Evolutionary conservation across 2,113 vertebrate genomes (phyloP).

Genomic region (Ariopsis seemanni): DNA sequence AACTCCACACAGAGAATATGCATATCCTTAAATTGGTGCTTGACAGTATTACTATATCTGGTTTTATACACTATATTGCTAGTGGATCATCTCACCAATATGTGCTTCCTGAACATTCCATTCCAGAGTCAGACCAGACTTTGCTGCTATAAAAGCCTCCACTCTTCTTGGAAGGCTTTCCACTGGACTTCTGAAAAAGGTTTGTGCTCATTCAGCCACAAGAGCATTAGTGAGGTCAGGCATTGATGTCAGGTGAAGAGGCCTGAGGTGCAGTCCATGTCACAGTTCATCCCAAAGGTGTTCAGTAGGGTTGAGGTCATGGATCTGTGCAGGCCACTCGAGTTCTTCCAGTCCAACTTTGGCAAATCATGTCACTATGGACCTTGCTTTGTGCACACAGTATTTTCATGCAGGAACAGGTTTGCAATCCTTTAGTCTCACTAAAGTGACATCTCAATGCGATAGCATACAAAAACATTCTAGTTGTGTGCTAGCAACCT

Average conservation of each 20-base stretch:
- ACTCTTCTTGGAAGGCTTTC: too few relatives aligned
- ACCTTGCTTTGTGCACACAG: background rate
- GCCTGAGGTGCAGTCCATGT: background rate
- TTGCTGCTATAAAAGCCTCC: too few relatives aligned
- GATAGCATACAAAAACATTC: background rate
- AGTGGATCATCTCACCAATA: too few relatives aligned
- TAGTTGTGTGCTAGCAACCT: too few relatives aligned
- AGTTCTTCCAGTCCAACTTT: background rate
- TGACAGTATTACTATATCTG: too few relatives aligned
- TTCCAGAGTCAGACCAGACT: too few relatives aligned
- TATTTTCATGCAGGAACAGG: background rate
- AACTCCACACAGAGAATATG: too few relatives aligned
- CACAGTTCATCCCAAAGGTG: background rate
- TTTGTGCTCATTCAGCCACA: background rate
- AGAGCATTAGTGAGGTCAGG: background rate
- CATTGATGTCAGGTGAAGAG: background rate
- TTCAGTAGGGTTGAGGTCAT: background rate
- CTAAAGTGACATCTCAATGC: background rate
- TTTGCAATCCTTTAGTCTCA: background rate
- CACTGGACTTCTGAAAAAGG: too few relatives aligned
- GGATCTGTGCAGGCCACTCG: background rate
- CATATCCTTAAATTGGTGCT: too few relatives aligned
- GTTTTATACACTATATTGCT: too few relatives aligned
- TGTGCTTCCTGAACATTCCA: too few relatives aligned
- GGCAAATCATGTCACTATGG: background rate